Conservation (phyloP, 2,888 invertebrate genomes). For the Caenorhabditis zanzibari region DNA sequence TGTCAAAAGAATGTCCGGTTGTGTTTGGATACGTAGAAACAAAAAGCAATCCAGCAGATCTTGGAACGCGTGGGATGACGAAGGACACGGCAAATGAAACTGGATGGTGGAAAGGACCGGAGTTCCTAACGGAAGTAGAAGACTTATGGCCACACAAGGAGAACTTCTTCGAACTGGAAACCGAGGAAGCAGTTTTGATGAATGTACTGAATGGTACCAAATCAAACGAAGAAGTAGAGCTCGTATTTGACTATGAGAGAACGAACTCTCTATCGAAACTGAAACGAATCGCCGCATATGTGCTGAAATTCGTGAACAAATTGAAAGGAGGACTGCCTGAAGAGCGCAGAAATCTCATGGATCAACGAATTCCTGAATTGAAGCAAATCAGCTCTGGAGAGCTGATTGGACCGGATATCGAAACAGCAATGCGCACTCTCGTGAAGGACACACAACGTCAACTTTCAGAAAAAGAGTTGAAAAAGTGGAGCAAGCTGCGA, state of each 20-base stretch:
- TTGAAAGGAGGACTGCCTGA: not conserved
- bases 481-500: not conserved
- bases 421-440: not conserved
- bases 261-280: not conserved
- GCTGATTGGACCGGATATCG: not conserved
- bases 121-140: slow-evolving; percentile 57
- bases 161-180: not conserved
- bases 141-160: slow-evolving; percentile 11
- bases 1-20: not conserved
- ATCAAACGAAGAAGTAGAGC: not conserved
- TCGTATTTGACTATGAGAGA: not conserved
- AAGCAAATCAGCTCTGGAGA: not conserved
- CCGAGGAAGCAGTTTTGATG: not conserved
- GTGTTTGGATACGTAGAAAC: slow-evolving; percentile 73
- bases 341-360: not conserved
- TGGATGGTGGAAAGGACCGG: slow-evolving; percentile 77
- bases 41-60: slow-evolving; percentile 79
- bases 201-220: not conserved
- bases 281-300: not conserved
- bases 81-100: not conserved
- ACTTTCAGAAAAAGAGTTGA: not conserved
- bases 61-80: slow-evolving; percentile 71
- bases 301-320: not conserved
- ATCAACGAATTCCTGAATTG: not conserved
- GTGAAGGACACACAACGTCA: not conserved